Evolutionary conservation across 2,888 invertebrate genomes (phyloP).

Genomic region (Endomychus coccineus): DNA sequence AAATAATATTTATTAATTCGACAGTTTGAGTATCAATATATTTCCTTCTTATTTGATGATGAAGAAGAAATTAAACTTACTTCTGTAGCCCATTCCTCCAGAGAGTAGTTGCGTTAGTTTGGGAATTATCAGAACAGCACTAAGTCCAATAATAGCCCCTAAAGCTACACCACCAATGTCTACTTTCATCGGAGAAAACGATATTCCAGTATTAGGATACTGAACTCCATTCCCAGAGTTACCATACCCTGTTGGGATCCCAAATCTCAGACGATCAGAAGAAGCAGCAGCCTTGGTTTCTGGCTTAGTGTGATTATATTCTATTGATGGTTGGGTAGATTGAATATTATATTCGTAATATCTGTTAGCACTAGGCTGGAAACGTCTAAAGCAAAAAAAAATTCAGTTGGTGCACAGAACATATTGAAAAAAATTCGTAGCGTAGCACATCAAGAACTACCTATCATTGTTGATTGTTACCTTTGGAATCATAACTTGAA

Average conservation of each 20-base stretch:
- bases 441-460: no score
- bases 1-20: no score
- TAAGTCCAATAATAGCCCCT: slow-evolving; percentile 73
- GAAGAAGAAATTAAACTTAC: slow-evolving; percentile 40
- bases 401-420: no score
- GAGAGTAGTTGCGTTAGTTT: slow-evolving; percentile 68
- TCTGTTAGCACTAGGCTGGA: slow-evolving; percentile 42
- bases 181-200: slow-evolving; percentile 68
- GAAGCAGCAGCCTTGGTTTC: slow-evolving; percentile 29
- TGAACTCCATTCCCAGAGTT: slow-evolving; percentile 40
- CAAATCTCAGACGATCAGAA: slow-evolving; percentile 47
- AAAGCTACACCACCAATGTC: slow-evolving; percentile 75
- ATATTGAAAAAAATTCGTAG: no score
- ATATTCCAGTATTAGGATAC: slow-evolving; percentile 42
- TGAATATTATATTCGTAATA: slow-evolving; percentile 37
- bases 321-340: slow-evolving; percentile 15
- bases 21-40: no score
- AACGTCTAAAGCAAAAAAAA: no score
- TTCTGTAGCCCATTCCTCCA: slow-evolving; percentile 61
- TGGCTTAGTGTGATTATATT: slow-evolving; percentile 20
- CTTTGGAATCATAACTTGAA: no score
- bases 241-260: slow-evolving; percentile 47
- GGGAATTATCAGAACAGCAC: slow-evolving; percentile 71
- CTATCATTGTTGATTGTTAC: no score
- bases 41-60: no score